Conservation (phyloP, 2,113 vertebrate species). For the Prunella fulvescens region DNA sequence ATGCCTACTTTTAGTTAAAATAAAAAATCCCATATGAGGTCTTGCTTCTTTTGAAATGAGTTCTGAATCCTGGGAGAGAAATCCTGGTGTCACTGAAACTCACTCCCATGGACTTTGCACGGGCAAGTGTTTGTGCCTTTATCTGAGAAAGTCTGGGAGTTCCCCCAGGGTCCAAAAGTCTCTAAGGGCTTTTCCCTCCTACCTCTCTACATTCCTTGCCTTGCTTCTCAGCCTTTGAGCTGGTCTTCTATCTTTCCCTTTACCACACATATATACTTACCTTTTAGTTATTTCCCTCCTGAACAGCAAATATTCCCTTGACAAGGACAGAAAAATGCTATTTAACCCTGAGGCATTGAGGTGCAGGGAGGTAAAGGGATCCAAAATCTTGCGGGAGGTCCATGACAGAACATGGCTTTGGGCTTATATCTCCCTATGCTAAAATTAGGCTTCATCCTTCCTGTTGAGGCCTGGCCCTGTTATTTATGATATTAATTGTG, state of each 20-base stretch:
- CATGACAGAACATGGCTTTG: neutral
- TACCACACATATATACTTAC: neutral
- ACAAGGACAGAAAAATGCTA: neutral
- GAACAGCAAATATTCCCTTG: neutral
- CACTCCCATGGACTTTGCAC: neutral
- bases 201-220: neutral
- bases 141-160: neutral
- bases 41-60: neutral
- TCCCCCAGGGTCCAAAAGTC: neutral
- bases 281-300: neutral
- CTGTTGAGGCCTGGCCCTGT: neutral
- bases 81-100: neutral
- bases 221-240: neutral
- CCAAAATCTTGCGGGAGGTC: neutral
- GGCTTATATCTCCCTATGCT: neutral
- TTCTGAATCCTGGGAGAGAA: neutral
- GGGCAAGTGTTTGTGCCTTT: neutral
- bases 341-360: neutral
- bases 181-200: neutral
- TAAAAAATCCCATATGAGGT: neutral
- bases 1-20: neutral
- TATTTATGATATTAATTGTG: neutral
- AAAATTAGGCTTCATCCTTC: neutral
- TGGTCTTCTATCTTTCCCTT: neutral
- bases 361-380: neutral